Conservation (phyloP, 2,113 vertebrate genomes). For the Corapipo altera region DNA sequence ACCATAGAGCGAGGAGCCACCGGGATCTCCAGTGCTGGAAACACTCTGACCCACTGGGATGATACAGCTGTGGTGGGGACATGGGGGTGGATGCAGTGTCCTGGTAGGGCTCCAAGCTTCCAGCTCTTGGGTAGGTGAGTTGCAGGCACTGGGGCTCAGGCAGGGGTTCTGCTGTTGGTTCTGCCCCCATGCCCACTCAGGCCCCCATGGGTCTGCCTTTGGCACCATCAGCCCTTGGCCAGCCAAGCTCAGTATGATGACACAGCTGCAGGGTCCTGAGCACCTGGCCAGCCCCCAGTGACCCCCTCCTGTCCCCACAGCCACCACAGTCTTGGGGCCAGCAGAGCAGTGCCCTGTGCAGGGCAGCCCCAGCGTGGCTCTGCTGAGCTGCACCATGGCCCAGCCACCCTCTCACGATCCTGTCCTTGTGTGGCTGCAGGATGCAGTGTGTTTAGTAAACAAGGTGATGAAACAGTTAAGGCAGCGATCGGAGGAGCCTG, state of each 20-base stretch:
- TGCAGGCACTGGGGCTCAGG: background rate
- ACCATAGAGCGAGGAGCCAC: rapidly evolving
- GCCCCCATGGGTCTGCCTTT: rapidly evolving
- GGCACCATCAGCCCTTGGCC: background rate
- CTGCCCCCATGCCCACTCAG: background rate
- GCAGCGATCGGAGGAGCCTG: background rate
- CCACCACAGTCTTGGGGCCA: rapidly evolving
- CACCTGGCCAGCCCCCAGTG: rapidly evolving
- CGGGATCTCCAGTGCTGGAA: background rate
- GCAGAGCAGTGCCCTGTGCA: background rate
- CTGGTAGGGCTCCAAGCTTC: background rate
- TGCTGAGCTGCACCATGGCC: background rate
- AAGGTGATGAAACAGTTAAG: slow-evolving; percentile 67
- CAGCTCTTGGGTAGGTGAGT: background rate
- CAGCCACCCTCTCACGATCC: background rate
- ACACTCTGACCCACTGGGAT: rapidly evolving
- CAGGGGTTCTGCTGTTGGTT: background rate
- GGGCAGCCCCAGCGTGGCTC: background rate
- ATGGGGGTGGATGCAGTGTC: background rate
- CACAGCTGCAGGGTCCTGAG: background rate
- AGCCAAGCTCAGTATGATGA: background rate
- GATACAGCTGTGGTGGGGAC: rapidly evolving
- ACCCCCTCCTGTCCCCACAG: background rate
- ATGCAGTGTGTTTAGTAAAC: slow-evolving; percentile 31
- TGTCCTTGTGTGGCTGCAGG: background rate